Percentiles rank a stretch among this genome's conserved stretches.
Conservation (phyloP, 2,888 invertebrate species). For the Limenitis camilla region DNA sequence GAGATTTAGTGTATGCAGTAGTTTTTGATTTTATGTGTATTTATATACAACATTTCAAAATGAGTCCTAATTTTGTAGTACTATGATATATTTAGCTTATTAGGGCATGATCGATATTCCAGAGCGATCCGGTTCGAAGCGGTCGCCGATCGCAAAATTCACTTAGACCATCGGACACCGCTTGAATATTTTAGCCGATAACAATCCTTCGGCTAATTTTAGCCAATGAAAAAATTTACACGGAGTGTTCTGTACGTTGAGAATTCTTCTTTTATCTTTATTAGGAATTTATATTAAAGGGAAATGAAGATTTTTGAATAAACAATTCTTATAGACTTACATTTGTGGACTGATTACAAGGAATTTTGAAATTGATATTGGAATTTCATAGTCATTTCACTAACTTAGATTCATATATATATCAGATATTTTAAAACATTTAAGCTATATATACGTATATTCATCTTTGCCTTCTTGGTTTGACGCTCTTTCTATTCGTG, state of each 20-base stretch:
- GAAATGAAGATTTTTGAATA: too few relatives aligned
- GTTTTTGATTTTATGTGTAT: too few relatives aligned
- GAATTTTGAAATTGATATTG: too few relatives aligned
- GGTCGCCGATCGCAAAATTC: conserved; percentile 65
- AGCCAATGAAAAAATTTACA: conserved; percentile 46
- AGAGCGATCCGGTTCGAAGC: conserved; percentile 36
- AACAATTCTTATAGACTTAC: too few relatives aligned
- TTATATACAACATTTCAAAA: neutral
- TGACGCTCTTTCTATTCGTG: too few relatives aligned
- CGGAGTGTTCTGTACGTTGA: conserved; percentile 20
- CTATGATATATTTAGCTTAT: conserved; percentile 9
- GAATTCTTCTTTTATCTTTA: neutral
- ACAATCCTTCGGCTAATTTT: conserved; percentile 69
- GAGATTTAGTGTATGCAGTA: too few relatives aligned
- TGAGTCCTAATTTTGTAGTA: neutral
- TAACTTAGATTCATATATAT: too few relatives aligned
- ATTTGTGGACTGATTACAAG: too few relatives aligned
- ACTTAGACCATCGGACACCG: conserved; percentile 67
- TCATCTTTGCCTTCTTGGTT: too few relatives aligned
- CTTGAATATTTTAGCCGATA: conserved; percentile 71
- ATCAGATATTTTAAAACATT: too few relatives aligned
- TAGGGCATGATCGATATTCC: conserved; percentile 22
- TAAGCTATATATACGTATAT: too few relatives aligned
- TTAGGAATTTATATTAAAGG: neutral
- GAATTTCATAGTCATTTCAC: too few relatives aligned